Conservation (phyloP, 2,797 vertebrate species). For the Pangasius krempfi region DNA sequence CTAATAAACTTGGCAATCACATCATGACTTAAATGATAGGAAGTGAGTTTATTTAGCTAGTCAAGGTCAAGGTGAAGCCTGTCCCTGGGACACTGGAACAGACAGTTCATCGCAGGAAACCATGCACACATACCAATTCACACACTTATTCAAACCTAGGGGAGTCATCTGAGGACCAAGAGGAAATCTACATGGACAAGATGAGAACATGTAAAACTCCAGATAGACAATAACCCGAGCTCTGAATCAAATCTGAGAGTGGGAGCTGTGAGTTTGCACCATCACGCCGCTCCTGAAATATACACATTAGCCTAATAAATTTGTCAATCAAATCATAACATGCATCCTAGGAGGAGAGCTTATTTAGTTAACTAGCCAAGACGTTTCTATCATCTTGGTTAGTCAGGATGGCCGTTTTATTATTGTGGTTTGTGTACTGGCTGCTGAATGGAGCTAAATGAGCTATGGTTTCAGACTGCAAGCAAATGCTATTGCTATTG, state of each 20-base stretch:
- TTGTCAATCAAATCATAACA: neutral
- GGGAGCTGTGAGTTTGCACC: neutral
- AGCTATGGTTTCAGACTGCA: neutral
- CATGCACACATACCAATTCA: neutral
- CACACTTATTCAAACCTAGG: neutral
- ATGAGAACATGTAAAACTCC: neutral
- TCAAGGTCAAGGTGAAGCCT: neutral
- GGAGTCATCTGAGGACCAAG: neutral
- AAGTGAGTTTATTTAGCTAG: neutral
- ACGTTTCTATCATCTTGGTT: neutral
- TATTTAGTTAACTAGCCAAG: neutral
- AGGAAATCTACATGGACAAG: neutral
- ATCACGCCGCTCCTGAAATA: neutral
- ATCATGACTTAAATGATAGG: neutral
- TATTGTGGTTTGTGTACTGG: neutral
- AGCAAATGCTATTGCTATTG: neutral
- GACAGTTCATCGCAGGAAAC: neutral
- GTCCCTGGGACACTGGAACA: no score
- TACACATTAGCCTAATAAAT: neutral
- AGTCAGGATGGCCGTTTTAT: neutral
- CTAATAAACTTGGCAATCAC: neutral
- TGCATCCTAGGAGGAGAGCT: neutral
- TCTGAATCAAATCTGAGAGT: neutral
- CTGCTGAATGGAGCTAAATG: neutral
- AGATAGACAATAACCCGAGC: neutral